Percentiles rank a stretch among this genome's conserved stretches.
These are phyloP conservation scores for Mus minutoides DNA, from an alignment of 2,797 vertebrate genomes.

Conservation along the genomic window DNA sequence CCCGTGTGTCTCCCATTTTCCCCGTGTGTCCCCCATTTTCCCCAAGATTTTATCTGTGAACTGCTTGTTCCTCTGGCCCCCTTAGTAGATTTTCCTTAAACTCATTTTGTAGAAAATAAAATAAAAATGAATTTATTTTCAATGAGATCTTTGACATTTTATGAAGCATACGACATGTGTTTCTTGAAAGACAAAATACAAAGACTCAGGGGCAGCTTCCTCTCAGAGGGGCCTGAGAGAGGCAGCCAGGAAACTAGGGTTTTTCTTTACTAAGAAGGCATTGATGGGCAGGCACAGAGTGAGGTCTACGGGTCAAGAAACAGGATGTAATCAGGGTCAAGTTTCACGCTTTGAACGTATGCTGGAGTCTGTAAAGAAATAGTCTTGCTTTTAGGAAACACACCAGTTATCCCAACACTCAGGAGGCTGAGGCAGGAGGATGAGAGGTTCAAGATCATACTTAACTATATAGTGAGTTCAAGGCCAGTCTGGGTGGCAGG, in stretches of 20 bases:
- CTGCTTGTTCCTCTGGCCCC: neutral
- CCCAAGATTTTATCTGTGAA: no score
- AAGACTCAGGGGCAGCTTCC: neutral
- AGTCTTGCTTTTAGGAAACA: neutral
- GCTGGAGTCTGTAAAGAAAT: neutral
- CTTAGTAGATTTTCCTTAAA: neutral
- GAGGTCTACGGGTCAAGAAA: neutral
- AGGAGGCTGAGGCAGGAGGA: neutral
- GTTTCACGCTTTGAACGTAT: neutral
- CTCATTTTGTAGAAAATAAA: neutral
- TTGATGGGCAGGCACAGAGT: neutral
- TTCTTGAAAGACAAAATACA: neutral
- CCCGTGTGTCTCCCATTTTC: no score
- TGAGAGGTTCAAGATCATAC: neutral
- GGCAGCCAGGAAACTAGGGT: fast-evolving
- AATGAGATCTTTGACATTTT: conserved; percentile 26
- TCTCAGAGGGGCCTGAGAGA: neutral
- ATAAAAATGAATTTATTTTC: conserved; percentile 4
- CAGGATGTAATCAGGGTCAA: neutral
- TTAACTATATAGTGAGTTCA: neutral
- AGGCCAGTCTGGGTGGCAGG: neutral
- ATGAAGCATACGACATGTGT: neutral
- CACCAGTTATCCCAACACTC: neutral
- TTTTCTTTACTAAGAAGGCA: neutral
- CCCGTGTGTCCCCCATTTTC: no score